These are phyloP conservation scores for Dyspetes luteomarginatus DNA, from an alignment of 2,888 invertebrate species.

Conservation along the genomic window DNA sequence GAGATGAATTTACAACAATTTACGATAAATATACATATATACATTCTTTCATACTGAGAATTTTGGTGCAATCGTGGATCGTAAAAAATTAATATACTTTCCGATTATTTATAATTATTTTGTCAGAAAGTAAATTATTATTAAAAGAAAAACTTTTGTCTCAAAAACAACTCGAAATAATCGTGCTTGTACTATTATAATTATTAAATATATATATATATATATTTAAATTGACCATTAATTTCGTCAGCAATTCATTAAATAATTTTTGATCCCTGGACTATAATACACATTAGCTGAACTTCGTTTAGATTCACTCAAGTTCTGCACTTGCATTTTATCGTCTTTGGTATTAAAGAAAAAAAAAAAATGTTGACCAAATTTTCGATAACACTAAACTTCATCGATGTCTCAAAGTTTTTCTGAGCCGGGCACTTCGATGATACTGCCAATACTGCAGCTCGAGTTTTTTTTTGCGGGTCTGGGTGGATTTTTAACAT, in stretches of 20 bases:
- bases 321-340: not conserved
- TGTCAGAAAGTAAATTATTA: too few species aligned
- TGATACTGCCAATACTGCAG: constrained; percentile 79
- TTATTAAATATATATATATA: not conserved
- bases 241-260: not conserved
- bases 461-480: constrained; percentile 77
- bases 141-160: too few species aligned
- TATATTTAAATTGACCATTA: not conserved
- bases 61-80: not conserved
- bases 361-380: not conserved
- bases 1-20: too few species aligned
- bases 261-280: not conserved
- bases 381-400: not conserved
- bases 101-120: not conserved
- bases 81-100: too few species aligned
- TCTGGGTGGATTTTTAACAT: constrained; percentile 69
- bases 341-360: constrained; percentile 1
- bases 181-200: not conserved
- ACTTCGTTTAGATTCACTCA: not conserved
- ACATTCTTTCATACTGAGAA: too few species aligned
- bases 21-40: too few species aligned
- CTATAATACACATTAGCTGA: not conserved
- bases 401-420: constrained; percentile 68
- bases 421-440: constrained; percentile 79
- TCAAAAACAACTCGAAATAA: too few species aligned